A percentile compares a stretch with the other conserved stretches of the same genome.
Evolutionary conservation across 1,140 invertebrate species (phyloP).

Genomic region (Sarcophaga bullata): DNA sequence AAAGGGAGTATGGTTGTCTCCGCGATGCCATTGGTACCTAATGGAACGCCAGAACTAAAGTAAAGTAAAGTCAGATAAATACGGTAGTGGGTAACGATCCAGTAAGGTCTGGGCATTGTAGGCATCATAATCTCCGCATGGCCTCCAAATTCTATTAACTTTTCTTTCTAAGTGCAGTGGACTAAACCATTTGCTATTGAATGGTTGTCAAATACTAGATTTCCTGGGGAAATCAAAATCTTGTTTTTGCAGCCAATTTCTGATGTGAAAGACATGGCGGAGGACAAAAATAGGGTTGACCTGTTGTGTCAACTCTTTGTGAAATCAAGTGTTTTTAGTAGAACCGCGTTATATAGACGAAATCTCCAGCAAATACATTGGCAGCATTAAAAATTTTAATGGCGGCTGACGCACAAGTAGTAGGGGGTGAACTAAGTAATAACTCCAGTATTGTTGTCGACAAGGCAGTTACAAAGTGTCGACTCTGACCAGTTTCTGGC

Average conservation of each 20-base stretch:
- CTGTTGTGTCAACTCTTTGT: too few relatives aligned
- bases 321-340: too few relatives aligned
- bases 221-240: conserved; percentile 56
- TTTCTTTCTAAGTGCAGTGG: conserved; percentile 66
- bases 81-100: conserved; percentile 60
- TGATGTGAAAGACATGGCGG: too few relatives aligned
- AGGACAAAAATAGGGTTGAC: too few relatives aligned
- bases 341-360: too few relatives aligned
- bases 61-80: conserved; percentile 62
- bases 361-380: neutral
- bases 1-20: conserved; percentile 64
- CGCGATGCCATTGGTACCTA: conserved; percentile 53
- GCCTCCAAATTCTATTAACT: conserved; percentile 60
- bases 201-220: conserved; percentile 54
- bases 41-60: conserved; percentile 67
- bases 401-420: neutral
- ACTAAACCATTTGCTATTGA: conserved; percentile 50
- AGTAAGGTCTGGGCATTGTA: neutral
- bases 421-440: neutral
- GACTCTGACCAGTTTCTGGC: too few relatives aligned
- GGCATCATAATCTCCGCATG: conserved; percentile 49
- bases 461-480: neutral
- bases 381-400: neutral
- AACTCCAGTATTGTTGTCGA: neutral
- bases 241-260: too few relatives aligned